Conservation (phyloP, 2,113 vertebrate species). For the Brachirus orientalis region DNA sequence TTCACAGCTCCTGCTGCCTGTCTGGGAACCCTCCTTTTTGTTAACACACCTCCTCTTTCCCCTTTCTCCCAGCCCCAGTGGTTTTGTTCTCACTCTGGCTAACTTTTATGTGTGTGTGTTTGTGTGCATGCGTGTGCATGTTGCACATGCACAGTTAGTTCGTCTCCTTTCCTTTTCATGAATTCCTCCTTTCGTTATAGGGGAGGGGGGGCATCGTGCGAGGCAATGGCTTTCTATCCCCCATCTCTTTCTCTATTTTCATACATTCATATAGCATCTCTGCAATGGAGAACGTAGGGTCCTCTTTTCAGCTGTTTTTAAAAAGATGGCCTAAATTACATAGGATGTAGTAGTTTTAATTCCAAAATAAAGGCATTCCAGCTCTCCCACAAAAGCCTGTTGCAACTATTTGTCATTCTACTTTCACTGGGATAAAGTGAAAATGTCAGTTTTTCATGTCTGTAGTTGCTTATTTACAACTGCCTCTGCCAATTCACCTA, state of each 20-base stretch:
- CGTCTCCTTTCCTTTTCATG: not conserved
- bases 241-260: slow-evolving; percentile 24
- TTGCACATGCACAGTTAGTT: too few species aligned
- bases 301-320: slow-evolving; percentile 34
- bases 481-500: too few species aligned
- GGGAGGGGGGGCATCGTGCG: not conserved
- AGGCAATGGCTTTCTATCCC: not conserved
- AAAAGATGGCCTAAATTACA: slow-evolving; percentile 28
- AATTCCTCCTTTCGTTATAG: slow-evolving; percentile 15
- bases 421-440: too few species aligned
- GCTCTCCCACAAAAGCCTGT: too few species aligned
- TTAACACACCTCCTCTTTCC: slow-evolving; percentile 40
- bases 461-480: too few species aligned
- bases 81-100: slow-evolving; percentile 67
- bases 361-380: slow-evolving; percentile 66
- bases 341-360: slow-evolving; percentile 33
- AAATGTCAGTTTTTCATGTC: too few species aligned
- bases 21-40: slow-evolving; percentile 60
- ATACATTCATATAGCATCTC: slow-evolving; percentile 51
- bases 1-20: slow-evolving; percentile 58
- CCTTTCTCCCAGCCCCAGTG: slow-evolving; percentile 44
- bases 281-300: slow-evolving; percentile 45
- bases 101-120: slow-evolving; percentile 55
- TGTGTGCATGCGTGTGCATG: not conserved
- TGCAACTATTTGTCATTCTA: too few species aligned